Evolutionary conservation across 2,888 invertebrate species (phyloP), one percentile per base, ranked within the genome.

Genomic region (Drosophila neoperkinsi): DNA sequence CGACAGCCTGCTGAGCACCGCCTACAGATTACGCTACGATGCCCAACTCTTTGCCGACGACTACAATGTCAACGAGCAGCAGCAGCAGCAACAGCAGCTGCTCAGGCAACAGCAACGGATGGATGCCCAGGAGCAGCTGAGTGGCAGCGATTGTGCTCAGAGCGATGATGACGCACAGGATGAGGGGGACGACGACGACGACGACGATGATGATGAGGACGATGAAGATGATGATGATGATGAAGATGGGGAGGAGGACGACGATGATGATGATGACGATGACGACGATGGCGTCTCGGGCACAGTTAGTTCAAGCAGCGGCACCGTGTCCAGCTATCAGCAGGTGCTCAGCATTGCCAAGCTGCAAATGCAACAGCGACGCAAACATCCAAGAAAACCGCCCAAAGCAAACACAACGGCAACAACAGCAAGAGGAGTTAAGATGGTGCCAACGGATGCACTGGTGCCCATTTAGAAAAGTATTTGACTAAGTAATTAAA

Each of bases 381-480:
- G 88, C 75, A 93, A 93, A 82, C 93, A 93, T 83, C 90, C 92
- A 67, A 91, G 93, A 57, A 93, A 93, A 77, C 93, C 91, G 62
- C 91, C 90, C 83, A 92, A 90, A 70, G 49, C 52, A 49, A 62
- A 60, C 46, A 30, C 66, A 28, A n/a, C 66, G 25, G 43, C 51
- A 25, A 0, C 36, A 21, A 25, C 33, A 5, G 18, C 25, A 1
- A 25, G 33, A 66, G 28, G 41, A 46, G 31, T 55, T 16, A 30
- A 50, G 46, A 33, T 82, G 60, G 78, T 78, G 70, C 72, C 84
- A 51, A 88, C 88, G 21, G 88, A 84, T 67, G 84, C 84, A 10
- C 69, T 88, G 67, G 79, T 88, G 75, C 88, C 85, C 71, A 74
- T 85, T 21, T 85, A 88, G 69, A 77, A 46, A 74, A 81, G 84